Evolutionary conservation across 2,113 vertebrate genomes (phyloP).

Genomic region (Coptodon bakossiorum): DNA sequence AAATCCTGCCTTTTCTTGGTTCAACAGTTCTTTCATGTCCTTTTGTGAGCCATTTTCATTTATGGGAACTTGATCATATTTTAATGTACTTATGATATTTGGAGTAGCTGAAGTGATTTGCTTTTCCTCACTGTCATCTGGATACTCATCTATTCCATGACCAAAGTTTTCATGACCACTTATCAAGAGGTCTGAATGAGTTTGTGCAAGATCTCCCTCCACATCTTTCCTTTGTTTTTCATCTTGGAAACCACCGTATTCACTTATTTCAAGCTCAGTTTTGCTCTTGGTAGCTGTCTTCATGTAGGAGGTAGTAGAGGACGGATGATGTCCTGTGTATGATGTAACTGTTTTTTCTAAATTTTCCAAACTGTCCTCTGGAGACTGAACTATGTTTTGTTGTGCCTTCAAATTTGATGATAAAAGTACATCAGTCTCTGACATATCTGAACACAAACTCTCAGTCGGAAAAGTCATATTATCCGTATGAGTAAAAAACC

Average conservation of each 20-base stretch:
- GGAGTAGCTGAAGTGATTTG: background rate
- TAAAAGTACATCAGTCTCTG: background rate
- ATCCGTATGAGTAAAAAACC: background rate
- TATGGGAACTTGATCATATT: background rate
- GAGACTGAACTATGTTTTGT: background rate
- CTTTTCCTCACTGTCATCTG: background rate
- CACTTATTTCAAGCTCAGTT: background rate
- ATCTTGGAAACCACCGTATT: background rate
- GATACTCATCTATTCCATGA: background rate
- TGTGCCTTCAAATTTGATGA: background rate
- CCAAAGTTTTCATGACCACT: background rate
- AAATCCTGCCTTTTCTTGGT: background rate
- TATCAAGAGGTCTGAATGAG: background rate
- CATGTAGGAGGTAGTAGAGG: background rate
- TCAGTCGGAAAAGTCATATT: background rate
- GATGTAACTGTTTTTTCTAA: background rate
- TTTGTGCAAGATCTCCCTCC: background rate
- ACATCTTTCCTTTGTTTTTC: background rate
- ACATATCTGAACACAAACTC: background rate
- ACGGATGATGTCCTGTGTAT: background rate
- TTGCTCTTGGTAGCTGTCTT: background rate
- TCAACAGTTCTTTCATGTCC: background rate
- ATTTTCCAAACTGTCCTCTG: background rate
- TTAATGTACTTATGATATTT: background rate
- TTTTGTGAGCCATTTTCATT: background rate